Evolutionary conservation across 2,888 invertebrate genomes (phyloP).

Genomic region (Apotomis betuletana): DNA sequence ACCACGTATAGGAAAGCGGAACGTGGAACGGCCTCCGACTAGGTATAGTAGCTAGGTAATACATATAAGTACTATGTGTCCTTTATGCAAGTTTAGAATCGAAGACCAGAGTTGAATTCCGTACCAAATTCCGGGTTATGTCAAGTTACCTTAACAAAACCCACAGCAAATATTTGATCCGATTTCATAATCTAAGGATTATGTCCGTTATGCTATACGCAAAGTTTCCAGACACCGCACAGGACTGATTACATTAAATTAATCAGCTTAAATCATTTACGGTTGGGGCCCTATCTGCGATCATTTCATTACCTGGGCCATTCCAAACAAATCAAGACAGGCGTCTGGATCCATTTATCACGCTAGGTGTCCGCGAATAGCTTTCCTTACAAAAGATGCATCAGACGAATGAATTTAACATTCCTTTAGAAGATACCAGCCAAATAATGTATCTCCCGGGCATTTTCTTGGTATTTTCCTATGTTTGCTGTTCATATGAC

Average conservation of each 20-base stretch:
- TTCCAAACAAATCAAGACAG: conserved; percentile 32
- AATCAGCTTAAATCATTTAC: conserved; percentile 27
- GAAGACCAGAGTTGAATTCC: no score
- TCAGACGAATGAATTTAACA: neutral
- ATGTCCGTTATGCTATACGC: neutral
- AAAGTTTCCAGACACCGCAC: neutral
- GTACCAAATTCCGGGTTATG: no score
- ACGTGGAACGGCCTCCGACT: no score
- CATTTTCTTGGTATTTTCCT: no score
- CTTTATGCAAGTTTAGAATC: no score
- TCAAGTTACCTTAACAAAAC: no score
- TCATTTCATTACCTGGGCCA: conserved; percentile 24
- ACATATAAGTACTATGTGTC: no score
- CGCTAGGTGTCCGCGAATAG: conserved; percentile 5
- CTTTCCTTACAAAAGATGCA: neutral
- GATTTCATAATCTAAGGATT: neutral
- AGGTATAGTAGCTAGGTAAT: no score
- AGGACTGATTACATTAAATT: conserved; percentile 22
- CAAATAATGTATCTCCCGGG: no score
- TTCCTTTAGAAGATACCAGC: neutral
- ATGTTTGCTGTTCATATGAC: no score
- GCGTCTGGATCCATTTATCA: conserved; percentile 23
- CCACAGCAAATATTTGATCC: no score
- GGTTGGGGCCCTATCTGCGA: conserved; percentile 17
- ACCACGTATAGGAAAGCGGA: no score